Evolutionary conservation across 2,113 vertebrate species (phyloP), one percentile per base, ranked within the genome.

Genomic region (Ciconia maguari): DNA sequence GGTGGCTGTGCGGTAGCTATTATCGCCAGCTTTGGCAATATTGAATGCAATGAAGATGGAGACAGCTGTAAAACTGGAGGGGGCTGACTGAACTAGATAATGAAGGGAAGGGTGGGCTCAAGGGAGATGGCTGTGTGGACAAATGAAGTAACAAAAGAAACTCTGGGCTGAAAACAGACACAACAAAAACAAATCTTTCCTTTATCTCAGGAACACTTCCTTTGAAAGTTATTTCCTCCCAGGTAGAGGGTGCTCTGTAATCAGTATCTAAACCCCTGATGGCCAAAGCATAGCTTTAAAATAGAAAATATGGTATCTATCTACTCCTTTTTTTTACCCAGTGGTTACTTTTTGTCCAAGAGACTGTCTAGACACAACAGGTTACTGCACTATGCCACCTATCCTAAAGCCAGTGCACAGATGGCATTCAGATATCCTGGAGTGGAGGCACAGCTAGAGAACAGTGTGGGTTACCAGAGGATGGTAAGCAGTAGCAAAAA

Each of bases 1-100:
- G 19, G 7, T 0, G 0, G 6, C 24, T 80, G 13, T 77, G n/a
- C 64, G 11, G 9, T 7, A 60, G 7, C 3, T 38, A 9, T 62
- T 83, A 13, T 8, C 51, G 19, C 1, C 38, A 61, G 18, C 10
- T 34, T 64, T 32, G 19, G 19, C 34, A 41, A 36, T 21, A 32
- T 11, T 11, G 14, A 55, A 44, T 6, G 3, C 0, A 7, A 48
- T 38, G 48, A 64, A 62, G 32, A 8, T 22, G 46, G 11, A 57
- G 26, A 12, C 8, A 86, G 6, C 10, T 75, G 13, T 46, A 51
- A 60, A 9, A 17, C 22, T 81, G 27, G 58, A 60, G 13, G 18
- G 27, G 13, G 17, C 32, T 36, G 21, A 46, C 24, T 54, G 30
- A 77, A 22, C 10, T 30, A n/a, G 21, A 24, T n/a, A 55, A 36